These are phyloP conservation scores for Paralichthys olivaceus DNA, from an alignment of 2,113 vertebrate genomes.

Conservation along the genomic window DNA sequence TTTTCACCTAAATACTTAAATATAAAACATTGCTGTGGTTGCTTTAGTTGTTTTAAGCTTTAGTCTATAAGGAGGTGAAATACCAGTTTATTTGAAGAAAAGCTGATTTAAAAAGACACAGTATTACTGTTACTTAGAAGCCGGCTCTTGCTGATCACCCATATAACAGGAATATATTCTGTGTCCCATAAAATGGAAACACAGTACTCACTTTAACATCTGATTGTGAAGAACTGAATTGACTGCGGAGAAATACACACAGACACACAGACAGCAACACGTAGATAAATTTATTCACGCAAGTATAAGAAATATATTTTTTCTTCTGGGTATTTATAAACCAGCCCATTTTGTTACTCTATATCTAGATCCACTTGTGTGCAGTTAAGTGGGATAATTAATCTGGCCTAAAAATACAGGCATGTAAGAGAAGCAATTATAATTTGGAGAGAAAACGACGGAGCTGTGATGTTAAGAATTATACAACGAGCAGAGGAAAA, in stretches of 20 bases:
- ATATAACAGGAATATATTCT: conserved; percentile 45
- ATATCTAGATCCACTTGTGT: conserved; percentile 52
- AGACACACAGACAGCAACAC: conserved; percentile 38
- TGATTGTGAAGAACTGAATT: conserved; percentile 53
- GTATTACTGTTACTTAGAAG: conserved; percentile 8
- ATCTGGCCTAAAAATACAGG: conserved; percentile 60
- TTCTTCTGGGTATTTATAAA: conserved; percentile 69
- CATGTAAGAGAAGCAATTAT: conserved; percentile 38
- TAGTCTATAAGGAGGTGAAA: conserved; percentile 32
- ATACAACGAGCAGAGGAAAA: conserved; percentile 7
- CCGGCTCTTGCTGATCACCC: conserved; percentile 16
- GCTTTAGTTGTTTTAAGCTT: conserved; percentile 37
- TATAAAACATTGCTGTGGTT: conserved; percentile 19
- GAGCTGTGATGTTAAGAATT: conserved; percentile 30
- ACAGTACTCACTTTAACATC: conserved; percentile 59
- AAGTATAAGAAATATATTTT: conserved; percentile 57
- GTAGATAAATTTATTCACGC: conserved; percentile 62
- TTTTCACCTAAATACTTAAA: conserved; percentile 22
- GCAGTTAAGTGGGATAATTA: conserved; percentile 61
- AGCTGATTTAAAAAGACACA: background rate
- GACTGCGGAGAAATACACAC: conserved; percentile 51
- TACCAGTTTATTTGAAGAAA: background rate
- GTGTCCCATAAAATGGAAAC: conserved; percentile 55
- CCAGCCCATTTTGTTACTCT: conserved; percentile 48
- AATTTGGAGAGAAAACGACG: conserved; percentile 37